Base-by-base conservation (phyloP, 2,113 vertebrate species). In the Sorex araneus region DNA sequence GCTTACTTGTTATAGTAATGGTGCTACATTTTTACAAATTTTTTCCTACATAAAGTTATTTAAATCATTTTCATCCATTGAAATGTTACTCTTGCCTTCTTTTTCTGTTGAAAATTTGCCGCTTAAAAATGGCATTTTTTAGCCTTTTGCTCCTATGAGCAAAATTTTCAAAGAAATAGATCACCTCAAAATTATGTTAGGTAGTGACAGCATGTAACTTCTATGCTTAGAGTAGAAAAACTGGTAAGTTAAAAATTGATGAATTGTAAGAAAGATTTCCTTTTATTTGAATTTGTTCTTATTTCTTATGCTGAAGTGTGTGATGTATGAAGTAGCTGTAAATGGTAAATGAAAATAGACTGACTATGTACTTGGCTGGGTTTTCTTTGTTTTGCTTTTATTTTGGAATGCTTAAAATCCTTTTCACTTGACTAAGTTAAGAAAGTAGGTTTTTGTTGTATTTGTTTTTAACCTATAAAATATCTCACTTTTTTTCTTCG, bases 401-500 rank as follows among this genome's bases (percentile, higher is more conserved):
- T 87, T 94, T 93, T 94, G 74, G 54, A 77, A 70, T 64, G 28
- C 84, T 45, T 45, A 92, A 32, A 30, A 6, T 74, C 64, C 25
- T 87, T 92, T 92, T 69, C 32, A 83, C n/a, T 30, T 90, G 45
- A 90, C 32, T 43, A 91, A 84, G 67, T 87, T 85, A 80, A 95
- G 70, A 69, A 91, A 69, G 30, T 89, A 89, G 86, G 8, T 87
- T 84, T 84, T 89, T 93, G 25, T 32, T 85, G 13, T 73, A 11
- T 45, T 19, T 81, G 45, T 84, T 93, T 70, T 92, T 6, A 81
- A 90, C 10, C 67, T 95, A 79, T 91, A 86, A 91, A 86, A 86
- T 96, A 92, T 87, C 87, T 93, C 79, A 92, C 67, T n/a, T 73
- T 88, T 90, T 76, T 57, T 85, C 89, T 95, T 82, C 13, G 25